Evolutionary conservation across 1,140 invertebrate species (phyloP), one percentile per base, ranked within the genome.

Genomic region (Holotrichia oblita): DNA sequence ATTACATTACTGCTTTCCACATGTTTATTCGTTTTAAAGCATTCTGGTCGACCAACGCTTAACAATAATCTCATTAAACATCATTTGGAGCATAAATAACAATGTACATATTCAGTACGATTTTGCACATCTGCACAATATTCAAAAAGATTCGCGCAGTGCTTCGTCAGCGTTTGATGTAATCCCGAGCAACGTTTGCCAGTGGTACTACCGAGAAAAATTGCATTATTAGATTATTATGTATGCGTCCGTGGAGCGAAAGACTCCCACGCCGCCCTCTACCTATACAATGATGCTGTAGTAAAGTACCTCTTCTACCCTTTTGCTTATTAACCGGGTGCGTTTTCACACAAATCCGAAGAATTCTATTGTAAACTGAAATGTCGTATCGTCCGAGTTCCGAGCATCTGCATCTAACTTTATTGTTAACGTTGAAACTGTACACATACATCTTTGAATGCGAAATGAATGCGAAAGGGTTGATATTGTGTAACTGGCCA

Each of bases 311-410:
- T 55, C n/a, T 55, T 55, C 48, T 34, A 55, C 48, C 48, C 48
- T 55, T 55, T 55, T 55, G 48, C 48, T 55, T 55, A 55, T 55
- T 55, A 55, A 55, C 48, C 48, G 48, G 48, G 48, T 55, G 48
- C 48, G 48, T 55, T 55, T 55, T 55, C 48, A 55, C 48, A 55
- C 48, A 55, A 55, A 55, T 17, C 48, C 48, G 48, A 55, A 17
- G 48, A 55, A 55, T 55, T 55, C 48, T 55, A 55, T 55, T 55
- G 48, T 55, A 17, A 7, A 14, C 48, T 6, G 2, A 7, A 55
- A 17, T 6, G n/a, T 17, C 14, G 48, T 55, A 55, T 55, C 48
- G 48, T 6, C 17, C 17, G 48, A 55, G 17, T 55, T 55, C 17
- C 48, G 48, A 55, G 48, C 48, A 55, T 55, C 48, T 55, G 48